Percentiles rank a stretch among this genome's conserved stretches.
Evolutionary conservation across 2,113 vertebrate genomes (phyloP).

Genomic region (Python bivittatus): DNA sequence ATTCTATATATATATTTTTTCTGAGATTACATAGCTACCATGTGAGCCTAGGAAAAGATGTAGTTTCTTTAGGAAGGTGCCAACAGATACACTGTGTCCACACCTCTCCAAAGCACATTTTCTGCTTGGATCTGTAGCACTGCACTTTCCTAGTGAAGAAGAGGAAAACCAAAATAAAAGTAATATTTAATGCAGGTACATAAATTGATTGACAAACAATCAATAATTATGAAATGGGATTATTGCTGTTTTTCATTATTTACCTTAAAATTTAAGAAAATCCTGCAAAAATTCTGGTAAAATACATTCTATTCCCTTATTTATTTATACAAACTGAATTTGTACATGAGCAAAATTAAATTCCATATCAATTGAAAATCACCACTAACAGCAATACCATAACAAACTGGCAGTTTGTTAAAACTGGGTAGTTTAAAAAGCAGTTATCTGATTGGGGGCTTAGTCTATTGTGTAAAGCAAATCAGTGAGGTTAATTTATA

Average conservation of each 20-base stretch:
- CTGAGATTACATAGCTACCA: background rate
- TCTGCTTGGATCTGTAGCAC: background rate
- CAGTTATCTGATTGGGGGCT: background rate
- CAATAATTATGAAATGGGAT: background rate
- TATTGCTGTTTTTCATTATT: background rate
- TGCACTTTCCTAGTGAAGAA: background rate
- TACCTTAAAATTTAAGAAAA: conserved; percentile 23
- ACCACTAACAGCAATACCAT: background rate
- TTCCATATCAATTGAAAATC: background rate
- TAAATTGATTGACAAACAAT: background rate
- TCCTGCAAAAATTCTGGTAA: background rate
- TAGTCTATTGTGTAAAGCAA: background rate
- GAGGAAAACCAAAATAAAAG: conserved; percentile 3
- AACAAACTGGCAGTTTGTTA: background rate
- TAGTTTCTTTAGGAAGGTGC: background rate
- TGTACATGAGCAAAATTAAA: background rate
- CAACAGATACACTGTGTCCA: background rate
- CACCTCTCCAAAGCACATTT: background rate
- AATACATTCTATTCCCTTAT: conserved; percentile 31
- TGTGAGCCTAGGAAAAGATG: background rate
- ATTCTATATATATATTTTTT: background rate
- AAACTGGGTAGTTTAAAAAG: background rate
- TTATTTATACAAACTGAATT: conserved; percentile 42
- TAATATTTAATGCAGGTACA: conserved; percentile 3
- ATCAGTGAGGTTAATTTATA: background rate